Conservation (phyloP, 2,797 vertebrate species). For the Karalla daura region DNA sequence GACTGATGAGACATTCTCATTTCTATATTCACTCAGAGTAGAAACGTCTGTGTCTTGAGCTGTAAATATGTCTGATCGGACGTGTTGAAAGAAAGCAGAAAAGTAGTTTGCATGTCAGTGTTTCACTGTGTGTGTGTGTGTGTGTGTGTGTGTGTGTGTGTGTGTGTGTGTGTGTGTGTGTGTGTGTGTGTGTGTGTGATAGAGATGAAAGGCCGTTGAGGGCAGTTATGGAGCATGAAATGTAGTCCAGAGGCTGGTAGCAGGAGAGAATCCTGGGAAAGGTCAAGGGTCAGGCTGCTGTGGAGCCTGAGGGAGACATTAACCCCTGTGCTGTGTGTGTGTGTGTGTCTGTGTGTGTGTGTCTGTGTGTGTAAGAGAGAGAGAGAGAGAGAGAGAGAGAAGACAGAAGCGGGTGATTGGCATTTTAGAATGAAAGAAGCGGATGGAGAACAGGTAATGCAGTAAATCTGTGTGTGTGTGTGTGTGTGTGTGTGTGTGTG, state of each 20-base stretch:
- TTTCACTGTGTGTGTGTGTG: neutral
- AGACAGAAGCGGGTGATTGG: conserved; percentile 11
- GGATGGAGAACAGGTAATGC: conserved; percentile 41
- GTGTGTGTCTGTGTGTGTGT: conserved; percentile 14
- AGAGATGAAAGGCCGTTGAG: conserved; percentile 55
- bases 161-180: neutral
- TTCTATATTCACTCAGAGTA: no score
- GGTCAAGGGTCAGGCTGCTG: conserved; percentile 64
- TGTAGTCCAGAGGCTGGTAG: conserved; percentile 61
- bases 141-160: neutral
- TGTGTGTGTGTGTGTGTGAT: conserved; percentile 10
- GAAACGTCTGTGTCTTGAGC: no score
- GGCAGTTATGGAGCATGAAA: conserved; percentile 63
- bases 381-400: no score
- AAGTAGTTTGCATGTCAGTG: neutral
- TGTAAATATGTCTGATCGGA: neutral
- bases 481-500: neutral
- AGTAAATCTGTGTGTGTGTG: conserved; percentile 8
- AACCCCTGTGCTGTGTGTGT: conserved; percentile 47
- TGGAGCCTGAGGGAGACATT: conserved; percentile 42
- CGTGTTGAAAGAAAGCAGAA: neutral
- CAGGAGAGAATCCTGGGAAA: conserved; percentile 73
- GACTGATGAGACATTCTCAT: no score
- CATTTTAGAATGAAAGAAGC: conserved; percentile 28
- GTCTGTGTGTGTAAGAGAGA: neutral